A percentile compares a stretch with the other conserved stretches of the same genome.
Evolutionary conservation across 2,888 invertebrate species (phyloP).

Genomic region (Acanthacorydalis orientalis): DNA sequence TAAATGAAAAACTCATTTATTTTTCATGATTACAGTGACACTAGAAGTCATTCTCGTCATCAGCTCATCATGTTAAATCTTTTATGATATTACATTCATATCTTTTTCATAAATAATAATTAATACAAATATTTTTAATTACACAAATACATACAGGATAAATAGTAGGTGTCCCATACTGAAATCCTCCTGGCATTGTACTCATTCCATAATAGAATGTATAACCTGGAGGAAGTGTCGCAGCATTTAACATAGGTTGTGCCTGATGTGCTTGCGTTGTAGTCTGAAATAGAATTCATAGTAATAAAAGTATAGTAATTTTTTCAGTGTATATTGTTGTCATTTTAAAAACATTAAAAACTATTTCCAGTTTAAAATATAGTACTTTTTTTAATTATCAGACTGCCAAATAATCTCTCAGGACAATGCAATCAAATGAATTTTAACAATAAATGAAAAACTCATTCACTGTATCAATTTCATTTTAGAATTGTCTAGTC

Average conservation of each 20-base stretch:
- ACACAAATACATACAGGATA: conserved; percentile 42
- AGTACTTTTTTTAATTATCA: no score
- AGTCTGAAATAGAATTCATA: conserved; percentile 39
- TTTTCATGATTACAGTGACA: no score
- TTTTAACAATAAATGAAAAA: neutral
- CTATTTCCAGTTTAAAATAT: no score
- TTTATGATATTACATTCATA: no score
- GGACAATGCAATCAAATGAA: no score
- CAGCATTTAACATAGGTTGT: conserved; percentile 39
- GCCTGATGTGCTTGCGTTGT: conserved; percentile 36
- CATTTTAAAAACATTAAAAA: no score
- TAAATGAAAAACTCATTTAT: no score
- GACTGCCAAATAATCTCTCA: no score
- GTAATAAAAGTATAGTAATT: no score
- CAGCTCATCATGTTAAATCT: no score
- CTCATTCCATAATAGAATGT: conserved; percentile 57
- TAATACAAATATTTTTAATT: neutral
- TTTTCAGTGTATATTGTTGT: no score
- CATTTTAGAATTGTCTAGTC: neutral
- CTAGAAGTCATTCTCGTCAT: no score
- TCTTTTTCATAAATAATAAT: neutral
- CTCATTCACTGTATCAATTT: neutral
- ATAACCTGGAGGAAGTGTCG: conserved; percentile 52
- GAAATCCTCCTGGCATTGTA: conserved; percentile 51
- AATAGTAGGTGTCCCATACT: conserved; percentile 48